A percentile compares a stretch with the other conserved stretches of the same genome.
These are phyloP conservation scores for Diarsia dahlii DNA, from an alignment of 2,888 invertebrate genomes.

Conservation along the genomic window DNA sequence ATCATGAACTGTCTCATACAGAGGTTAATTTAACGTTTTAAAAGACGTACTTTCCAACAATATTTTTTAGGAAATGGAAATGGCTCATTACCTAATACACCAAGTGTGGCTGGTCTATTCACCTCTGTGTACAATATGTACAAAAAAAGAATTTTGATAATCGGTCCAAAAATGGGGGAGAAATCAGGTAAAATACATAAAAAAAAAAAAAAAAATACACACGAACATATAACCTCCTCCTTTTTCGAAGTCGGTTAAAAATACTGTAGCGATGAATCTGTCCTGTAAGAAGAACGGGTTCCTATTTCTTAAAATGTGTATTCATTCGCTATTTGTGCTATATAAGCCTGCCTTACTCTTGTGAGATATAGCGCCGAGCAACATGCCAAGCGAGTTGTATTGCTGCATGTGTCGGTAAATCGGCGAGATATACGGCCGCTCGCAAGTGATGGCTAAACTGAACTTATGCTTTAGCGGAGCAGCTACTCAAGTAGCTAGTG, in stretches of 20 bases:
- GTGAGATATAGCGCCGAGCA: slow-evolving; percentile 19
- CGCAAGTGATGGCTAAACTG: slow-evolving; percentile 18
- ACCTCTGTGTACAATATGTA: not conserved
- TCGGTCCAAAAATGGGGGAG: too few relatives aligned
- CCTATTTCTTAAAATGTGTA: slow-evolving; percentile 9
- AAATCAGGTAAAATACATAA: too few relatives aligned
- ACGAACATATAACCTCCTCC: too few relatives aligned
- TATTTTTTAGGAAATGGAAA: not conserved
- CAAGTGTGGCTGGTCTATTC: too few relatives aligned
- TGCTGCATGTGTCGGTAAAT: slow-evolving; percentile 21
- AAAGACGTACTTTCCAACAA: not conserved
- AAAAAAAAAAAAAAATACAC: too few relatives aligned
- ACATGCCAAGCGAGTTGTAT: slow-evolving; percentile 21
- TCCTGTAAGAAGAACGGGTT: not conserved
- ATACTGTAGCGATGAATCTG: slow-evolving; percentile 9
- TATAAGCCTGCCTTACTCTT: slow-evolving; percentile 1
- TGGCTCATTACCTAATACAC: not conserved
- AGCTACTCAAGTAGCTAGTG: not conserved
- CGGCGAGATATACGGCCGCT: slow-evolving; percentile 12
- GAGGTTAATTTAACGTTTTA: not conserved
- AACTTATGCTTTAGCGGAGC: not conserved
- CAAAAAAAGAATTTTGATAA: too few relatives aligned
- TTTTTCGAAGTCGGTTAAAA: too few relatives aligned
- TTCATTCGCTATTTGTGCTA: not conserved
- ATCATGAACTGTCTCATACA: not conserved